phyloP scores from a whole-genome alignment of 2,888 invertebrate species.

The Abrostola tripartita region DNA sequence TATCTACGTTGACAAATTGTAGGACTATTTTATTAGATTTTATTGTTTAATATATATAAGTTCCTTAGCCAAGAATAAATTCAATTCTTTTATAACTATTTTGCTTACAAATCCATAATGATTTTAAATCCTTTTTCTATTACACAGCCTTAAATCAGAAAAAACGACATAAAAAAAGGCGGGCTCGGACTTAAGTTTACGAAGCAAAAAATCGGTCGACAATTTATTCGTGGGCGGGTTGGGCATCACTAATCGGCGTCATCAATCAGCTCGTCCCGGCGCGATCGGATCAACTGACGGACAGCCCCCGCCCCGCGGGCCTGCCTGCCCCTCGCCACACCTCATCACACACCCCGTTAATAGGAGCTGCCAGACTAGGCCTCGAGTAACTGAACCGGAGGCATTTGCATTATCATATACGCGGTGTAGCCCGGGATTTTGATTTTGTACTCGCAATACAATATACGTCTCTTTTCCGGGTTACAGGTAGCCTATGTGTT shows the following conservation, averaged over 20 bases:
- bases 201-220: slow-evolving; percentile 83
- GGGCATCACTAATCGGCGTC: slow-evolving; percentile 88
- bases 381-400: slow-evolving; percentile 34
- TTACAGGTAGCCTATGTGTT: too few relatives aligned
- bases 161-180: slow-evolving; percentile 68
- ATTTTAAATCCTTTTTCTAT: slow-evolving; percentile 48
- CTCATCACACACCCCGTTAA: slow-evolving; percentile 59
- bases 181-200: slow-evolving; percentile 71
- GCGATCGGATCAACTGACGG: slow-evolving; percentile 85
- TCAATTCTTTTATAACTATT: too few relatives aligned
- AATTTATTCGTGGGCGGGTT: slow-evolving; percentile 85
- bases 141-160: slow-evolving; percentile 28
- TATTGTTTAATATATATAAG: too few relatives aligned
- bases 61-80: too few relatives aligned
- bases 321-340: slow-evolving; percentile 49
- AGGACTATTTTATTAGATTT: too few relatives aligned
- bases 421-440: too few relatives aligned
- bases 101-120: slow-evolving; percentile 9
- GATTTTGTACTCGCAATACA: background rate
- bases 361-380: slow-evolving; percentile 41
- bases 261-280: slow-evolving; percentile 84
- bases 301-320: slow-evolving; percentile 53
- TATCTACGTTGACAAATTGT: too few relatives aligned
- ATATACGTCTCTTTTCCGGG: too few relatives aligned
- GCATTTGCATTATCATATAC: slow-evolving; percentile 31